Percentiles rank a stretch among this genome's conserved stretches.
phyloP scores from a whole-genome alignment of 2,888 invertebrate species.

The Lasius platythorax region DNA sequence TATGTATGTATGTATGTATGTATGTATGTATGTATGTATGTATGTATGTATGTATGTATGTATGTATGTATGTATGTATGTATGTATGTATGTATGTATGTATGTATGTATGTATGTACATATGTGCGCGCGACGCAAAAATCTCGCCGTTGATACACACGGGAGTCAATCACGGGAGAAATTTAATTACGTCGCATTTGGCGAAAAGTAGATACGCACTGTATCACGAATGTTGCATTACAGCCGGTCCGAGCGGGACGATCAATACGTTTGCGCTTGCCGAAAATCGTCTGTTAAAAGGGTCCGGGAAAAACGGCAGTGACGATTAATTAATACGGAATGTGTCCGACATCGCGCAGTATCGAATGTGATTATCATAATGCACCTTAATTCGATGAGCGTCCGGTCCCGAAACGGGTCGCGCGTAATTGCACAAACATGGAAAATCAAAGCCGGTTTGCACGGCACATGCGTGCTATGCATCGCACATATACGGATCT shows the following conservation, averaged over 20 bases:
- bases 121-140: not conserved
- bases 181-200: slow-evolving; percentile 47
- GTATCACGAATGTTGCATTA: slow-evolving; percentile 1
- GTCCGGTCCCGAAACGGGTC: slow-evolving; percentile 73
- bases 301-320: slow-evolving; percentile 62
- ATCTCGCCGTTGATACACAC: slow-evolving; percentile 21
- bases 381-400: slow-evolving; percentile 79
- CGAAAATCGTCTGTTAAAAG: slow-evolving; percentile 57
- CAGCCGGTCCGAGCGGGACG: not conserved
- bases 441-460: slow-evolving; percentile 76
- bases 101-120: too few species aligned
- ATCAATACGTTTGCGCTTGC: slow-evolving; percentile 49
- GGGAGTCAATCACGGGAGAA: slow-evolving; percentile 39
- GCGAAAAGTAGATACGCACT: slow-evolving; percentile 19
- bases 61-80: too few species aligned
- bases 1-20: not conserved
- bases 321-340: slow-evolving; percentile 78
- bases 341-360: slow-evolving; percentile 70
- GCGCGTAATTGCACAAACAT: slow-evolving; percentile 77
- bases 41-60: too few species aligned
- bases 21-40: too few species aligned
- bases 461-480: slow-evolving; percentile 49
- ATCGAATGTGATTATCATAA: slow-evolving; percentile 79
- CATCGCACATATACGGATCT: slow-evolving; percentile 3
- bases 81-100: too few species aligned